Evolutionary conservation across 2,797 vertebrate genomes (phyloP).

Genomic region (Onychomys leucogaster): DNA sequence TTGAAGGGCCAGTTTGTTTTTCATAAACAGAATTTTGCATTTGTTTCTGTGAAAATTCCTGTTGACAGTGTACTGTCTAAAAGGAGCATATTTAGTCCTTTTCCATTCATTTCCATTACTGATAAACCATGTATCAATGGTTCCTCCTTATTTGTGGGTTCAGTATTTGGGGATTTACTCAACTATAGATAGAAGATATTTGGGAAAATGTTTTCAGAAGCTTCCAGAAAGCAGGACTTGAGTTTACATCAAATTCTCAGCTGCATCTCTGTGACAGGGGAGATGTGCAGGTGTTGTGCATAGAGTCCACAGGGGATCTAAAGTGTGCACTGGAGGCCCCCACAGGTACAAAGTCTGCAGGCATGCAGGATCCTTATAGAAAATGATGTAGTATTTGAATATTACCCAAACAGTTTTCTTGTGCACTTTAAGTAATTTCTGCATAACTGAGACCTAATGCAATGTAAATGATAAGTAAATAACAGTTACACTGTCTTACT

Average conservation of each 20-base stretch:
- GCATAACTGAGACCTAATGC: neutral
- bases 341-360: neutral
- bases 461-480: neutral
- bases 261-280: neutral
- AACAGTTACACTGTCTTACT: neutral
- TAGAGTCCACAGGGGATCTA: too few species aligned
- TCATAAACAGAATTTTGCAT: neutral
- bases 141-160: neutral
- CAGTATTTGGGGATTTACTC: neutral
- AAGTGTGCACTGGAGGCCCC: neutral
- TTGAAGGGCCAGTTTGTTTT: neutral
- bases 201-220: neutral
- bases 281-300: neutral
- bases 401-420: neutral
- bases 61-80: constrained; percentile 6
- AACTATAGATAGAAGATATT: neutral
- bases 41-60: neutral
- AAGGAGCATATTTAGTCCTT: neutral
- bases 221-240: neutral
- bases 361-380: neutral
- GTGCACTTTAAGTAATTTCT: neutral
- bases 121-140: neutral
- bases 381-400: neutral
- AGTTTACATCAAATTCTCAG: neutral
- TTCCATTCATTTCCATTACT: neutral